A percentile compares a stretch with the other conserved stretches of the same genome.
Evolutionary conservation across 2,797 vertebrate species (phyloP).

Genomic region (Rhinoraja longicauda): DNA sequence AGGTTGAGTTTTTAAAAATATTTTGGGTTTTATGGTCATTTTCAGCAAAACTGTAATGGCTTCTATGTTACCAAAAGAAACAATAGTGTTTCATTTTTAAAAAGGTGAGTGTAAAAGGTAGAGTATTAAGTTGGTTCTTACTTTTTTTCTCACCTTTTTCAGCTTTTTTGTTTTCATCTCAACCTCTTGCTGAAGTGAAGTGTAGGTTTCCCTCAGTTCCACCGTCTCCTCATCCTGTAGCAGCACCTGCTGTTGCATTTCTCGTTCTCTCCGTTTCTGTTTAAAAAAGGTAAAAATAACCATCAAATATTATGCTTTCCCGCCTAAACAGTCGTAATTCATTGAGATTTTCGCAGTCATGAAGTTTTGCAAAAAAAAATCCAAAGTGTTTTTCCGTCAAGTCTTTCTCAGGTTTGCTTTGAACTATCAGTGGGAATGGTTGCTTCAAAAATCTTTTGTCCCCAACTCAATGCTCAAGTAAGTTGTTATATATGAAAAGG

Average conservation of each 20-base stretch:
- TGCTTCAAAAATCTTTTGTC: not conserved
- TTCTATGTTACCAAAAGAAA: not conserved
- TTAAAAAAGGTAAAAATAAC: not conserved
- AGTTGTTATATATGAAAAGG: not conserved
- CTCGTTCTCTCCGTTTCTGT: slow-evolving; percentile 81
- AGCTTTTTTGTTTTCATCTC: slow-evolving; percentile 96
- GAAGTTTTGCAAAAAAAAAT: not conserved
- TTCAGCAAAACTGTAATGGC: not conserved
- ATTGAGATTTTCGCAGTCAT: not conserved
- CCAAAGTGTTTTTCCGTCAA: not conserved
- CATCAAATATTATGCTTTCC: not conserved
- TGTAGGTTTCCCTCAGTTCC: slow-evolving; percentile 86
- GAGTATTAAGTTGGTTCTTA: slow-evolving; percentile 13
- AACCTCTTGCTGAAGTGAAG: slow-evolving; percentile 90
- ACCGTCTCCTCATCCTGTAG: slow-evolving; percentile 85
- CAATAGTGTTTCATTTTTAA: not conserved
- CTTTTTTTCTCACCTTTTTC: slow-evolving; percentile 68
- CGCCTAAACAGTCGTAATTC: not conserved
- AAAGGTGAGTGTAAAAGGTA: not conserved
- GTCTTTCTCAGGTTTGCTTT: not conserved
- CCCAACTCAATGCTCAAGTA: not conserved
- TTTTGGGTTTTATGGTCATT: not conserved
- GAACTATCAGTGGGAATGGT: not conserved
- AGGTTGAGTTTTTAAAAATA: not conserved
- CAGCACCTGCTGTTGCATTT: slow-evolving; percentile 90